Conservation (phyloP, 35 echinoderm and acorn worm genomes). For the Acanthaster planci region DNA sequence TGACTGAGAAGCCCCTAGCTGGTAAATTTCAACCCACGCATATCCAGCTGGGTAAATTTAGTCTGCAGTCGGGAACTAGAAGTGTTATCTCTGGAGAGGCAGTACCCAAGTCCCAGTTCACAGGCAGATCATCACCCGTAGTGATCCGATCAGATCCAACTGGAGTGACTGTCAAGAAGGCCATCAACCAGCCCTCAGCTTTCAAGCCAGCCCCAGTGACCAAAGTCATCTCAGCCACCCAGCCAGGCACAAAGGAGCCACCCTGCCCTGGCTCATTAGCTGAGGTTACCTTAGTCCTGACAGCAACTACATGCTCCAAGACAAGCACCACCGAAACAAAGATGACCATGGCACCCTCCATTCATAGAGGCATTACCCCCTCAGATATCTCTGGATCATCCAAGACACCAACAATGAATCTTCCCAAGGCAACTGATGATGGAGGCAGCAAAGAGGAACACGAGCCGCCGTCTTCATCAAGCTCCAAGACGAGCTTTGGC, state of each 20-base stretch:
- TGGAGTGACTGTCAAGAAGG: background rate
- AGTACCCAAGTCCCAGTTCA: background rate
- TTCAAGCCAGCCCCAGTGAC: background rate
- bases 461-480: constrained; percentile 1
- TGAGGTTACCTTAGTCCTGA: background rate
- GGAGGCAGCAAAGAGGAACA: background rate
- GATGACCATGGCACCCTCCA: too few species aligned
- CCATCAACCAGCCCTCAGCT: background rate
- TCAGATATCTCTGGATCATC: too few species aligned
- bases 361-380: too few species aligned
- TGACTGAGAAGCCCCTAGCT: background rate
- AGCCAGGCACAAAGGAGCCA: background rate
- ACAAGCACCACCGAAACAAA: background rate
- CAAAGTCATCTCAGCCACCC: background rate
- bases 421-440: background rate
- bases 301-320: background rate
- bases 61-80: background rate
- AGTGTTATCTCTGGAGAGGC: background rate
- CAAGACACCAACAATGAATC: background rate
- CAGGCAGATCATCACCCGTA: background rate
- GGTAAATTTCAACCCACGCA: background rate
- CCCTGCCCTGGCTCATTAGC: constrained; percentile 5
- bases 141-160: background rate
- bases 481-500: background rate
- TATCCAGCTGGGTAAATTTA: background rate